Evolutionary conservation across 1,140 invertebrate genomes (phyloP), one percentile per base, ranked within the genome.

Genomic region (Drosophila lacteicornis): DNA sequence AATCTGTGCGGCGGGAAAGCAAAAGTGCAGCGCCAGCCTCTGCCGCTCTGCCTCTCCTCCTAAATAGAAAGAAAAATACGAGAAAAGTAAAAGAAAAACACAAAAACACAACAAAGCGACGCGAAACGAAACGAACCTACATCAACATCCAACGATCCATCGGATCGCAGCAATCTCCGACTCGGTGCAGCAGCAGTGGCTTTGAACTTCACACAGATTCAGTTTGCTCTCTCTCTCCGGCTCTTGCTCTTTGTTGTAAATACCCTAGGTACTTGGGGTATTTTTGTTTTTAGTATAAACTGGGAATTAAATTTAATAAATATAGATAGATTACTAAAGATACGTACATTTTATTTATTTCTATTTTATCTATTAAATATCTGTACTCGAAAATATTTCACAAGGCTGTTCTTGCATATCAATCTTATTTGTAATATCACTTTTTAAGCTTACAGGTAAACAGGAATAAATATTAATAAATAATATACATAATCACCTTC

Each of bases 191-290:
- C 45, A 55, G 84, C 85, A 90, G 59, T 88, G 85, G 85, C 85
- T 88, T 88, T 88, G 85, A 88, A 88, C 85, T 88, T 88, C 85
- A 88, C 85, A 90, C 81, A 90, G 79, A 79, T 90, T 79, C 49
- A 56, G 36, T 55, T 22, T 0, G 51, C 38, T 42, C 74, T 53
- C 22, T 60, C 43, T 69, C 61, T 25, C 19, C 3, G 12, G 50
- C 30, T 60, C 38, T n/a, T 46, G 47, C 53, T 77, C 74, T 70
- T 83, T 65, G 61, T 70, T 66, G 59, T 38, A 42, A 11, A 63
- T 53, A 69, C 66, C 22, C 61, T 69, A 43, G 1, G 1, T 9
- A 7, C 15, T 3, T 1, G 19, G 13, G 15, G 25, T 50, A 15
- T 2, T 33, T 19, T 0, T 65, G 6, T 11, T n/a, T 30, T 3